A percentile compares a stretch with the other conserved stretches of the same genome.
phyloP scores from a whole-genome alignment of 37 sponge, comb jelly and placozoan genomes.

The Tethya wilhelma region DNA sequence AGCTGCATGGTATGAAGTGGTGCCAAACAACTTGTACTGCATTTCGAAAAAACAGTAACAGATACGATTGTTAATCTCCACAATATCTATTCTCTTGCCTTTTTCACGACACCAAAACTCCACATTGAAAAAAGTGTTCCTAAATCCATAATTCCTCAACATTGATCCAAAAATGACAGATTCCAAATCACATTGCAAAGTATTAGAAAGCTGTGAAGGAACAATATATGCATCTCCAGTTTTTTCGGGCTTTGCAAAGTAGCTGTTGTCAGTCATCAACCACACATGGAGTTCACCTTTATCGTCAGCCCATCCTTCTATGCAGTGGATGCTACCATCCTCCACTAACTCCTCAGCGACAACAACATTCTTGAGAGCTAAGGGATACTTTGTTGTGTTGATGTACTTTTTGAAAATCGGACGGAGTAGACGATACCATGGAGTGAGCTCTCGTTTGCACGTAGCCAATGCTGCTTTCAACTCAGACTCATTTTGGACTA shows the following conservation, averaged over 20 bases:
- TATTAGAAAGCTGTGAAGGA: not conserved
- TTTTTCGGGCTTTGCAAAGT: not conserved
- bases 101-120: constrained; percentile 16
- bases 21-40: not conserved
- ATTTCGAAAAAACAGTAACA: not conserved
- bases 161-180: not conserved
- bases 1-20: not conserved
- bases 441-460: not conserved
- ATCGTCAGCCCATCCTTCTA: constrained; percentile 30
- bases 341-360: constrained; percentile 35
- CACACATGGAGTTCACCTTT: not conserved
- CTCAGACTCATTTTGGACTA: constrained; percentile 4
- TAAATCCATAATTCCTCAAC: not conserved
- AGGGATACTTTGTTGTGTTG: constrained; percentile 15
- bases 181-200: not conserved
- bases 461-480: constrained; percentile 14
- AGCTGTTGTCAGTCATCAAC: not conserved
- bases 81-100: not conserved
- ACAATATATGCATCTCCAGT: not conserved
- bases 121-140: constrained; percentile 18
- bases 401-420: constrained; percentile 6
- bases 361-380: constrained; percentile 12
- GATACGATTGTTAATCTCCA: constrained; percentile 14
- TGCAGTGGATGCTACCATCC: not conserved
- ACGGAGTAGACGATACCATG: not conserved